Evolutionary conservation across 2,888 invertebrate genomes (phyloP).

Genomic region (Plemyria rubiginata): DNA sequence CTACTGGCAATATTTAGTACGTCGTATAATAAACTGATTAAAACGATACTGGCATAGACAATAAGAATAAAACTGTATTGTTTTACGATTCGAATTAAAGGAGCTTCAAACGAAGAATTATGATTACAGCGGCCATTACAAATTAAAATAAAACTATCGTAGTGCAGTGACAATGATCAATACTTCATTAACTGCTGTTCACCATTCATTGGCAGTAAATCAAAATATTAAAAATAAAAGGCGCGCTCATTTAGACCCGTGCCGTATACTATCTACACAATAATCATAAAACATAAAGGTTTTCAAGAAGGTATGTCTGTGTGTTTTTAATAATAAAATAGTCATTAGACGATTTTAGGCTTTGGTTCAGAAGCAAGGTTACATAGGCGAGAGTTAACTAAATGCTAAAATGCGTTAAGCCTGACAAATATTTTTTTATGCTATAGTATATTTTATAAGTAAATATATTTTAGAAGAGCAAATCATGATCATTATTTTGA

Average conservation of each 20-base stretch:
- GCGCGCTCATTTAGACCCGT: conserved; percentile 69
- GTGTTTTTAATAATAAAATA: conserved; percentile 17
- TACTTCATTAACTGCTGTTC: conserved; percentile 74
- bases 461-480: too few species aligned
- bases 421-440: too few species aligned
- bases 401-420: too few species aligned
- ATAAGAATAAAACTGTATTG: conserved; percentile 30
- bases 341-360: too few species aligned
- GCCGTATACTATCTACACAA: conserved; percentile 51
- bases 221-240: conserved; percentile 70
- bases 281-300: conserved; percentile 43
- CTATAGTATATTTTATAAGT: too few species aligned
- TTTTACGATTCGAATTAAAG: conserved; percentile 45
- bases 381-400: too few species aligned
- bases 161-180: conserved; percentile 69
- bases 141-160: conserved; percentile 46
- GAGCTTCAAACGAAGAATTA: conserved; percentile 53
- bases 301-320: conserved; percentile 12
- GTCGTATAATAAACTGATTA: conserved; percentile 38
- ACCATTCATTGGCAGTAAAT: conserved; percentile 75
- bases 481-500: too few species aligned
- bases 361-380: too few species aligned
- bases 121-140: conserved; percentile 51
- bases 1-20: conserved; percentile 39
- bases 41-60: conserved; percentile 34